Base-by-base conservation (phyloP, 2,113 vertebrate genomes). In the Hymenochirus boettgeri region DNA sequence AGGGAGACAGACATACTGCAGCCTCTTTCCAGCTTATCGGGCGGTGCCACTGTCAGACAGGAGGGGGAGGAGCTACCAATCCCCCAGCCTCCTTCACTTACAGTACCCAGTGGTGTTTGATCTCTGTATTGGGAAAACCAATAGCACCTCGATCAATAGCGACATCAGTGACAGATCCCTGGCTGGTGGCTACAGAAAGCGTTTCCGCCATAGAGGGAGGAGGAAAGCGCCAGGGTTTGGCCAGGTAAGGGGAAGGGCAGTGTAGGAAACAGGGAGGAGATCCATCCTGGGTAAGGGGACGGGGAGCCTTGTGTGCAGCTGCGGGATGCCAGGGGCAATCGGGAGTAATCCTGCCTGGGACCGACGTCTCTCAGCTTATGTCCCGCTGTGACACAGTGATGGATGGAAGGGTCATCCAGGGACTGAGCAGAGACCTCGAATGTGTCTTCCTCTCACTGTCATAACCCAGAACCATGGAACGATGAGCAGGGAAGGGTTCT, bases 391-490 rank as follows among this genome's bases (percentile, higher is more conserved):
- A n/a, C n/a, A n/a, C n/a, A n/a, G n/a, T n/a, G n/a, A n/a, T n/a
- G n/a, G n/a, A n/a, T n/a, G n/a, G n/a, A n/a, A n/a, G n/a, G n/a
- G n/a, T n/a, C n/a, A n/a, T n/a, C n/a, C n/a, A n/a, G n/a, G 50
- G 10, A 15, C 10, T 11, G 15, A 10, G 11, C 50, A 19, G 50
- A 15, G 13, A 35, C 19, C 57, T 50, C 61, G 54, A 73, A 75
- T 73, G 76, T 76, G 76, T 64, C 50, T 45, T 23, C 35, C 48
- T 31, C 42, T 21, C 21, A 46, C 54, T 35, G 26, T 3, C 53
- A 22, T 47, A 54, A 56, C 69, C 67, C 67, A 65, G 35, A 52
- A 33, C 46, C 58, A 62, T 61, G 63, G 22, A 31, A 33, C 55
- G 61, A 70, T 15, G 58, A 23, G 29, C n/a, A 11, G 2, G 50